Conservation (phyloP, 2,797 vertebrate species). For the Pterois miles region DNA sequence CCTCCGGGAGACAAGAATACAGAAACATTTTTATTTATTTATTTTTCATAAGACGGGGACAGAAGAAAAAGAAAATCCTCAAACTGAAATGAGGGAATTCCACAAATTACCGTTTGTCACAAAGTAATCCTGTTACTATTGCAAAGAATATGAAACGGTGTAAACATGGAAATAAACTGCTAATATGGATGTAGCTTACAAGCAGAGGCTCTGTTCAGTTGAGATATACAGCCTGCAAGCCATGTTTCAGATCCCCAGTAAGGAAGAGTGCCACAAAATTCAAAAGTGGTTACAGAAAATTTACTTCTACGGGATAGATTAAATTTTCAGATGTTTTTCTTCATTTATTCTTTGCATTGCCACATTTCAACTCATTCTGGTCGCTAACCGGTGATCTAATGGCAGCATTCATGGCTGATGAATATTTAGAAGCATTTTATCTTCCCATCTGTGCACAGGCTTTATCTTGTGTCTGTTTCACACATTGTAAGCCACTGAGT, state of each 20-base stretch:
- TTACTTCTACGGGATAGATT: slow-evolving; percentile 67
- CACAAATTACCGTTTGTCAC: slow-evolving; percentile 85
- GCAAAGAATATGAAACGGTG: slow-evolving; percentile 82
- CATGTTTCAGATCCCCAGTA: slow-evolving; percentile 56
- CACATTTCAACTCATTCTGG: slow-evolving; percentile 40
- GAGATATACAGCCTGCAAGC: slow-evolving; percentile 72
- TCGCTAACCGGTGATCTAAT: slow-evolving; percentile 43
- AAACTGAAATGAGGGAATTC: slow-evolving; percentile 86
- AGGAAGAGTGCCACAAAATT: slow-evolving; percentile 64
- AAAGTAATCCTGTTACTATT: slow-evolving; percentile 88
- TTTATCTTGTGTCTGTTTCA: slow-evolving; percentile 71
- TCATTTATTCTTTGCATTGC: slow-evolving; percentile 54
- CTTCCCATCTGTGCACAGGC: slow-evolving; percentile 71
- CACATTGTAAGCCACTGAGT: slow-evolving; percentile 65
- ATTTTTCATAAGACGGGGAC: slow-evolving; percentile 49
- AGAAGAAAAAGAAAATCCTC: slow-evolving; percentile 77
- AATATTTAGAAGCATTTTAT: slow-evolving; percentile 76
- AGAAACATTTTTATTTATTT: slow-evolving; percentile 57
- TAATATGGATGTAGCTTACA: slow-evolving; percentile 77
- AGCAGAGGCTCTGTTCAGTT: slow-evolving; percentile 68
- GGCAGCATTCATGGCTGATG: slow-evolving; percentile 46
- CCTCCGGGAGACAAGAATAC: slow-evolving; percentile 75
- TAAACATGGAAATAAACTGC: slow-evolving; percentile 84
- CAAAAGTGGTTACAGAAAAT: slow-evolving; percentile 60
- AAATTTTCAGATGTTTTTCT: slow-evolving; percentile 55